Conservation (phyloP, 2,113 vertebrate genomes). For the Ardeotis arabs region DNA sequence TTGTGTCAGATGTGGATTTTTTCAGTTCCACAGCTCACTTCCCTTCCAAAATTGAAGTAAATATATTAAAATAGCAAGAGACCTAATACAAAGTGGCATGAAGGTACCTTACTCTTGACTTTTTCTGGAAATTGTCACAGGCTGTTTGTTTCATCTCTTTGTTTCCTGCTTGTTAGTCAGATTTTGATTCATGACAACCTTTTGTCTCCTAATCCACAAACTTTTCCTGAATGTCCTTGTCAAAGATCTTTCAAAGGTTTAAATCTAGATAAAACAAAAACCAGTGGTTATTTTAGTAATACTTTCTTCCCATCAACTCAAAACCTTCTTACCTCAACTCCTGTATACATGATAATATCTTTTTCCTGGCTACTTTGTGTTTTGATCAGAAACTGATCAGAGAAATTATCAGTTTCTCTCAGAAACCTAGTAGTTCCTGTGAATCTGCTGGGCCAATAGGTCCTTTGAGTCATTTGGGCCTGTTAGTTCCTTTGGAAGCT, state of each 20-base stretch:
- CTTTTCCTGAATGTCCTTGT: not conserved
- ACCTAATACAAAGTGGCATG: not conserved
- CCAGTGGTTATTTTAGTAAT: not conserved
- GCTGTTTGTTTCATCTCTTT: not conserved
- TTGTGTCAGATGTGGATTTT: not conserved
- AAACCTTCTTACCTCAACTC: not conserved
- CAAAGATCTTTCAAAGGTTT: not conserved
- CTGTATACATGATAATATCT: not conserved
- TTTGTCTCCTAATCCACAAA: not conserved
- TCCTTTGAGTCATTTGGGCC: not conserved
- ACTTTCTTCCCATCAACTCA: not conserved
- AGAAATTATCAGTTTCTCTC: not conserved
- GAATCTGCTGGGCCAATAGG: not conserved
- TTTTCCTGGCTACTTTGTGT: not conserved
- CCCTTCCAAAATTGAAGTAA: not conserved
- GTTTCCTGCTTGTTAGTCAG: not conserved
- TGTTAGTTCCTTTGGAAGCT: not conserved
- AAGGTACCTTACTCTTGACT: not conserved
- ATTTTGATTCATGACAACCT: not conserved
- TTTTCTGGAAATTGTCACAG: not conserved
- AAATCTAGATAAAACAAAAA: not conserved
- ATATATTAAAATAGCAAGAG: not conserved
- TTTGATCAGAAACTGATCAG: not conserved
- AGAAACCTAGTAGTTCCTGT: not conserved
- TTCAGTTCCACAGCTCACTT: not conserved